A percentile compares a stretch with the other conserved stretches of the same genome.
phyloP scores from a whole-genome alignment of 2,888 invertebrate species.

The Cephus pulcher region DNA sequence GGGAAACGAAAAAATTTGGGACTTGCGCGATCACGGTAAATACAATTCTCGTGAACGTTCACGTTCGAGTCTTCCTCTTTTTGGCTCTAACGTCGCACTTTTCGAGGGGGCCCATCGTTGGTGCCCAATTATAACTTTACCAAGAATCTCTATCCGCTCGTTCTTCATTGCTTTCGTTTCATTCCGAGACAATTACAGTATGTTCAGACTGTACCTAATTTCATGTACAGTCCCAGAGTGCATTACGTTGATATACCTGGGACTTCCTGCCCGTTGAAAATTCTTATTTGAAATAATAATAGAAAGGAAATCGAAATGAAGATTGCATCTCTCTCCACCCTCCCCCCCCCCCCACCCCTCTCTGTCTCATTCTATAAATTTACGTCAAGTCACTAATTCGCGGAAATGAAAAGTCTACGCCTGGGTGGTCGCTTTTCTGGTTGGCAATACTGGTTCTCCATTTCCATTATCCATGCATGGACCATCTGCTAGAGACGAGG shows the following conservation, averaged over 20 bases:
- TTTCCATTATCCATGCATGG: not conserved
- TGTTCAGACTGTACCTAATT: not conserved
- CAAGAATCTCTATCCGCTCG: not conserved
- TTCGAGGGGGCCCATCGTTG: not conserved
- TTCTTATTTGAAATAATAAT: not conserved
- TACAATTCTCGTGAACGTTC: not conserved
- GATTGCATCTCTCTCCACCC: not conserved
- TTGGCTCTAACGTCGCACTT: not conserved
- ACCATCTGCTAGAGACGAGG: not conserved
- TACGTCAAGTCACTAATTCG: slow-evolving; percentile 38
- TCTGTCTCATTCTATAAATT: slow-evolving; percentile 19
- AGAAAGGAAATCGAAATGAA: not conserved
- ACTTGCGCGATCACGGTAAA: slow-evolving; percentile 28
- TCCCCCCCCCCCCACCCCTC: not conserved
- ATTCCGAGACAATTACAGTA: not conserved
- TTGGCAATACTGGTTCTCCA: not conserved
- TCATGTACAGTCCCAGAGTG: not conserved
- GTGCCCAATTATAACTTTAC: not conserved
- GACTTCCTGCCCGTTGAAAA: not conserved
- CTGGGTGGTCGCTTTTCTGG: slow-evolving; percentile 37
- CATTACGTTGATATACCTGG: not conserved
- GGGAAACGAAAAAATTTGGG: slow-evolving; percentile 25
- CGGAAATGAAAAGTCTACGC: slow-evolving; percentile 24
- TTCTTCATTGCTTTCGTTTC: not conserved
- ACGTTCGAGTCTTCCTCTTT: not conserved